Conservation (phyloP, 2,888 invertebrate species). For the Muschampia staudingeri region DNA sequence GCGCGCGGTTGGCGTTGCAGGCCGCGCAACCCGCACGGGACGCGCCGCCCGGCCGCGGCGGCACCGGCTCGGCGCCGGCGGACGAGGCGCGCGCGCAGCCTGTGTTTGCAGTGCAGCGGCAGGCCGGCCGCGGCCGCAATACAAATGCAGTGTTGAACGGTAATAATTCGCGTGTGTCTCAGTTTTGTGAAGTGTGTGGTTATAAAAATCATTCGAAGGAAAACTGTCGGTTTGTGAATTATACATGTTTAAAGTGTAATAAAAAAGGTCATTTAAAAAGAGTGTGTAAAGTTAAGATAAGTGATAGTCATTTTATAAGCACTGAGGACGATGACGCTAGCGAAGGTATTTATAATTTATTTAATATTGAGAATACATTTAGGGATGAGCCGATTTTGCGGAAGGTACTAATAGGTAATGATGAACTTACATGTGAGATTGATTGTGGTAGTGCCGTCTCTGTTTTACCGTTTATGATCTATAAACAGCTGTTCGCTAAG, state of each 20-base stretch:
- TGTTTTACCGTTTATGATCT: background rate
- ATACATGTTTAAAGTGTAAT: conserved; percentile 44
- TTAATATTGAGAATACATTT: conserved; percentile 11
- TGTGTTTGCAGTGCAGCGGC: background rate
- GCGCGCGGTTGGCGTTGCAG: background rate
- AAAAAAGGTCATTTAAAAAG: conserved; percentile 50
- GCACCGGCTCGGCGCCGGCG: background rate
- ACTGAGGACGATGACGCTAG: background rate
- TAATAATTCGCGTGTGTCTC: background rate
- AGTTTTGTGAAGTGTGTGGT: conserved; percentile 28
- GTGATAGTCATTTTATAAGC: conserved; percentile 12
- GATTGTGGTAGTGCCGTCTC: conserved; percentile 1
- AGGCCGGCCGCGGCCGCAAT: background rate
- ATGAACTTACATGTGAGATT: background rate
- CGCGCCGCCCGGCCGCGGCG: background rate
- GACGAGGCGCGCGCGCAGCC: background rate
- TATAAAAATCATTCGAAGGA: conserved; percentile 23
- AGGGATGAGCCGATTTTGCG: conserved; percentile 14
- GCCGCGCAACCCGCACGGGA: background rate
- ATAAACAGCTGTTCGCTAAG: background rate
- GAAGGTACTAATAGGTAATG: background rate
- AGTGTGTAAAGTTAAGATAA: conserved; percentile 17
- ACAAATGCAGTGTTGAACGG: background rate
- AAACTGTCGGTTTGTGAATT: conserved; percentile 21
- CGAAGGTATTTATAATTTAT: conserved; percentile 28